A percentile compares a stretch with the other conserved stretches of the same genome.
These are phyloP conservation scores for Catamblyrhynchus diadema DNA, from an alignment of 2,797 vertebrate genomes.

Conservation along the genomic window DNA sequence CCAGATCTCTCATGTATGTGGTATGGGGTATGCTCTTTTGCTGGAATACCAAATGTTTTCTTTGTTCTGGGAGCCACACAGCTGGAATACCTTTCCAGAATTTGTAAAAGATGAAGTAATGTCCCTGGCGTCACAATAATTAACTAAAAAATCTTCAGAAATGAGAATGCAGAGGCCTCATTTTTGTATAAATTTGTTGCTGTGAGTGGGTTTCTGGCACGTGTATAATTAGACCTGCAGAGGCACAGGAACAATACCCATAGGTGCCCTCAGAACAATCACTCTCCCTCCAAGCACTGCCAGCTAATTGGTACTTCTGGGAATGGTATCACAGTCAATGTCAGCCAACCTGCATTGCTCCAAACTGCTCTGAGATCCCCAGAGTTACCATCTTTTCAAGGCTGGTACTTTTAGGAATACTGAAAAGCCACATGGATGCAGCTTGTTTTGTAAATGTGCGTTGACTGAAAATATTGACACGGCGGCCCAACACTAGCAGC, in stretches of 20 bases:
- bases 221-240: constrained; percentile 42
- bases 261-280: constrained; percentile 57
- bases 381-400: constrained; percentile 25
- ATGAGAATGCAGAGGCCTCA: background rate
- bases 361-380: constrained; percentile 41
- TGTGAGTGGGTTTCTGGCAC: constrained; percentile 12
- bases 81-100: background rate
- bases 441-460: background rate
- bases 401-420: constrained; percentile 42
- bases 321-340: constrained; percentile 49
- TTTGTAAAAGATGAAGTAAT: background rate
- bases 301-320: constrained; percentile 70
- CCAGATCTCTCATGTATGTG: background rate
- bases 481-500: background rate
- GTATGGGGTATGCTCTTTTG: background rate
- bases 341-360: constrained; percentile 34
- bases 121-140: background rate
- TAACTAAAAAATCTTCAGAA: constrained; percentile 45
- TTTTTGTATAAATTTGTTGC: constrained; percentile 40
- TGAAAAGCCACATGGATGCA: constrained; percentile 18
- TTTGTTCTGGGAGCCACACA: constrained; percentile 1
- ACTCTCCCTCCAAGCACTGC: constrained; percentile 48
- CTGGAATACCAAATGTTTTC: background rate
- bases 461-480: background rate
- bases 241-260: constrained; percentile 44